A percentile compares a stretch with the other conserved stretches of the same genome.
Evolutionary conservation across 2,113 vertebrate species (phyloP).

Genomic region (Pogonocichla stellata): DNA sequence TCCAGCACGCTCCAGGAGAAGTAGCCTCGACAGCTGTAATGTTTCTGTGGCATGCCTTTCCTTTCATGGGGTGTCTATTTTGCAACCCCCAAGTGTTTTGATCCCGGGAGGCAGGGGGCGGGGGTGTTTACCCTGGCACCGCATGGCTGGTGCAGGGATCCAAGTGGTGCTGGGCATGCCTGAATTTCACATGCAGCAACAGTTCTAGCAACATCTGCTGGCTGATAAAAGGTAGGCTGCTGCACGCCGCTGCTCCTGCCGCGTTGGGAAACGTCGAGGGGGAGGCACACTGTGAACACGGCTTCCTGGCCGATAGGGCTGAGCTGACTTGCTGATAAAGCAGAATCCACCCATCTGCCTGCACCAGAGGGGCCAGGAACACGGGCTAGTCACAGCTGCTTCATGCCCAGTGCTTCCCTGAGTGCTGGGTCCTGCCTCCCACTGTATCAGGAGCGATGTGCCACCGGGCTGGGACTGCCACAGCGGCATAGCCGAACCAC

Average conservation of each 20-base stretch:
- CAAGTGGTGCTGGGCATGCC: conserved; percentile 8
- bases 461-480: not conserved
- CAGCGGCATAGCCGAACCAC: not conserved
- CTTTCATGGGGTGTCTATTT: conserved; percentile 61
- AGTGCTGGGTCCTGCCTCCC: not conserved
- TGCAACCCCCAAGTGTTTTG: conserved; percentile 63
- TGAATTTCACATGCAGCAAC: not conserved
- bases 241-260: not conserved
- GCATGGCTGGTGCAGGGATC: conserved; percentile 9
- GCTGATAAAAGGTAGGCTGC: conserved; percentile 60
- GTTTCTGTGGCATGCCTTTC: conserved; percentile 54
- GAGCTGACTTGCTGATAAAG: conserved; percentile 61
- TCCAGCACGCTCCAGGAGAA: not conserved
- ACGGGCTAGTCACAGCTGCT: not conserved
- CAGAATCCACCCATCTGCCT: conserved; percentile 54
- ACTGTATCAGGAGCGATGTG: rapidly evolving
- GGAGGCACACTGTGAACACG: conserved; percentile 14
- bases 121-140: conserved; percentile 58
- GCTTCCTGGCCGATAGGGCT: conserved; percentile 65
- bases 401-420: not conserved
- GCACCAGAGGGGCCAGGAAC: conserved; percentile 17
- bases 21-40: conserved; percentile 45
- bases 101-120: conserved; percentile 42
- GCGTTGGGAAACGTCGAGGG: conserved; percentile 28
- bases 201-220: conserved; percentile 65